Percentiles rank a stretch among this genome's conserved stretches.
These are phyloP conservation scores for Morpho achilles DNA, from an alignment of 2,888 invertebrate genomes.

Conservation along the genomic window DNA sequence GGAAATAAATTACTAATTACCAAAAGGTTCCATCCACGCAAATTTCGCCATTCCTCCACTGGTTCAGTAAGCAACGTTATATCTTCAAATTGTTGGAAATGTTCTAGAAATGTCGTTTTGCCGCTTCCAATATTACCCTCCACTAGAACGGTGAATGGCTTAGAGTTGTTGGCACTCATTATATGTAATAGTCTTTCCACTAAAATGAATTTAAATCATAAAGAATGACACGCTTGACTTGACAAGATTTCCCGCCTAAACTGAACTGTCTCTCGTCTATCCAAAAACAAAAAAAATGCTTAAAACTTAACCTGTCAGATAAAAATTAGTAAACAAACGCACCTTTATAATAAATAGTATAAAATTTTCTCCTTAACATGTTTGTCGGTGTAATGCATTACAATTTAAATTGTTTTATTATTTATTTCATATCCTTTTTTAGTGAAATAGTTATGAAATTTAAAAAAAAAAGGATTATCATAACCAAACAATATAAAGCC, in stretches of 20 bases:
- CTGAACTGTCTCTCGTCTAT: slow-evolving; percentile 6
- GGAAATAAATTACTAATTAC: slow-evolving; percentile 38
- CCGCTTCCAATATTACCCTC: slow-evolving; percentile 96
- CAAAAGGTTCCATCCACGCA: slow-evolving; percentile 88
- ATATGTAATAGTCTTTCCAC: slow-evolving; percentile 37
- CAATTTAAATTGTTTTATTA: not conserved
- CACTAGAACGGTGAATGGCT: slow-evolving; percentile 89
- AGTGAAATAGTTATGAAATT: not conserved
- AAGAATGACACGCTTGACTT: slow-evolving; percentile 13
- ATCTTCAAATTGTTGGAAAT: slow-evolving; percentile 86
- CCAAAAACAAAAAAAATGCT: slow-evolving; percentile 45
- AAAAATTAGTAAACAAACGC: slow-evolving; percentile 39
- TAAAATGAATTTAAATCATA: slow-evolving; percentile 31
- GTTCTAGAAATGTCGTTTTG: slow-evolving; percentile 91
- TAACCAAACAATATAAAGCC: no score
- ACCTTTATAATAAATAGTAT: slow-evolving; percentile 44
- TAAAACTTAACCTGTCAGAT: slow-evolving; percentile 41
- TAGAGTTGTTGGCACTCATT: slow-evolving; percentile 57
- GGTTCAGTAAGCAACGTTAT: slow-evolving; percentile 86
- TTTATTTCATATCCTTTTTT: not conserved
- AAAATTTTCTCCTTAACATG: slow-evolving; percentile 23
- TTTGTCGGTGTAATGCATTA: slow-evolving; percentile 2
- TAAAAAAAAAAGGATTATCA: no score
- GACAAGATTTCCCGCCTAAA: slow-evolving; percentile 32
- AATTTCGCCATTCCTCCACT: slow-evolving; percentile 90